Conservation (phyloP, 2,113 vertebrate species). For the Elephas maximus region DNA sequence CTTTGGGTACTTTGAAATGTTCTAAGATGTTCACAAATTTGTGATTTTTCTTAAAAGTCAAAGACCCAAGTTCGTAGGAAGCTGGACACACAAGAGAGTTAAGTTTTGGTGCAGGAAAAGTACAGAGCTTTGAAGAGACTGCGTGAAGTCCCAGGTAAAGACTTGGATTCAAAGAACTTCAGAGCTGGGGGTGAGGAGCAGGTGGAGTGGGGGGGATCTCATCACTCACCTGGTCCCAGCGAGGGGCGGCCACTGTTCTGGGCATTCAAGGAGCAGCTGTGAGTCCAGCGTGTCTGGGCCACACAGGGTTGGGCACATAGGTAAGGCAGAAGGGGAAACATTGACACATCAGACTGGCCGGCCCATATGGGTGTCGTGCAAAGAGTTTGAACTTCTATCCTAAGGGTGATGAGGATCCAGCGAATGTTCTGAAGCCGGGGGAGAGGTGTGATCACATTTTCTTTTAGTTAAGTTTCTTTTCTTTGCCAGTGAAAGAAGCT, state of each 20-base stretch:
- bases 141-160: neutral
- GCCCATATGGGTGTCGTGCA: neutral
- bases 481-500: neutral
- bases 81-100: neutral
- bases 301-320: neutral
- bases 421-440: neutral
- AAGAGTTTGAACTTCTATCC: neutral
- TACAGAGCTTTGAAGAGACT: neutral
- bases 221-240: neutral
- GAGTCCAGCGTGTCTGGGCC: neutral
- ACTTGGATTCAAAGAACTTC: neutral
- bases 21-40: slow-evolving; percentile 27
- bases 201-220: neutral
- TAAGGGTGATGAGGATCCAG: neutral
- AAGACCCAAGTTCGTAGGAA: neutral
- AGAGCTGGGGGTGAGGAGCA: neutral
- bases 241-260: neutral
- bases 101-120: neutral
- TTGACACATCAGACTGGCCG: neutral
- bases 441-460: neutral
- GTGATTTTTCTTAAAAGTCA: neutral
- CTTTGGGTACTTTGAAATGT: neutral
- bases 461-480: neutral
- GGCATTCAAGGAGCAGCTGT: neutral
- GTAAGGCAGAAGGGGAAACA: neutral